phyloP scores from a whole-genome alignment of 1,140 invertebrate genomes.

The Drosophila mauritiana region DNA sequence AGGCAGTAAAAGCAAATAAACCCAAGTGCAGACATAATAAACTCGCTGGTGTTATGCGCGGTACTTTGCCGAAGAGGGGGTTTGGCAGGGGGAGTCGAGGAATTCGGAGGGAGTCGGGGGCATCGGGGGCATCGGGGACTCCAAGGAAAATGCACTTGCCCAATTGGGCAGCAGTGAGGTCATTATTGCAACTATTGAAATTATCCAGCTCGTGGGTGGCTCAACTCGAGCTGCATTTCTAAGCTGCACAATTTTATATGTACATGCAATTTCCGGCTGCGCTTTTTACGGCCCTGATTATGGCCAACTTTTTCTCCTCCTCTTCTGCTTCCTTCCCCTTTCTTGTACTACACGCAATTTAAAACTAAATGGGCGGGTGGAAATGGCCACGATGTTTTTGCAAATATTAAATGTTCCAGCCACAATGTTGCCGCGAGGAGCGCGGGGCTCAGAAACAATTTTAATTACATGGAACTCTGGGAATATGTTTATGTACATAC shows the following conservation, averaged over 20 bases:
- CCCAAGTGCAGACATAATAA: slow-evolving; percentile 83
- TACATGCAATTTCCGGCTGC: slow-evolving; percentile 61
- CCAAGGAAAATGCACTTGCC: slow-evolving; percentile 53
- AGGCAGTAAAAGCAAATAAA: slow-evolving; percentile 82
- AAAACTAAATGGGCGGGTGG: slow-evolving; percentile 51
- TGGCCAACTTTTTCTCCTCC: slow-evolving; percentile 43
- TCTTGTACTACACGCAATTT: slow-evolving; percentile 56
- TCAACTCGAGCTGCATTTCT: slow-evolving; percentile 25
- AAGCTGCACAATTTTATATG: slow-evolving; percentile 53
- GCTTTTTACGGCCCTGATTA: slow-evolving; percentile 49
- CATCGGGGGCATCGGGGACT: neutral
- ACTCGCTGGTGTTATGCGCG: slow-evolving; percentile 76
- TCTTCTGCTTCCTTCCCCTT: slow-evolving; percentile 1
- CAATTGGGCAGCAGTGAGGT: slow-evolving; percentile 66
- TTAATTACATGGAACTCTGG: slow-evolving; percentile 24
- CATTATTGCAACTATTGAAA: slow-evolving; percentile 81
- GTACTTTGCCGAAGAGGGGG: slow-evolving; percentile 20
- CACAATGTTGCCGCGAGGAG: slow-evolving; percentile 40
- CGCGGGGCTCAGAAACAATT: slow-evolving; percentile 3
- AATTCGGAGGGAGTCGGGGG: too few relatives aligned
- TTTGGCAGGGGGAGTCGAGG: too few relatives aligned
- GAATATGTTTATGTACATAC: slow-evolving; percentile 1
- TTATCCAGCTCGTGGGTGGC: slow-evolving; percentile 71
- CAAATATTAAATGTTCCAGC: slow-evolving; percentile 56
- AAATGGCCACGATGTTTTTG: slow-evolving; percentile 32